Evolutionary conservation across 2,888 invertebrate genomes (phyloP).

Genomic region (Agonum fuliginosum): DNA sequence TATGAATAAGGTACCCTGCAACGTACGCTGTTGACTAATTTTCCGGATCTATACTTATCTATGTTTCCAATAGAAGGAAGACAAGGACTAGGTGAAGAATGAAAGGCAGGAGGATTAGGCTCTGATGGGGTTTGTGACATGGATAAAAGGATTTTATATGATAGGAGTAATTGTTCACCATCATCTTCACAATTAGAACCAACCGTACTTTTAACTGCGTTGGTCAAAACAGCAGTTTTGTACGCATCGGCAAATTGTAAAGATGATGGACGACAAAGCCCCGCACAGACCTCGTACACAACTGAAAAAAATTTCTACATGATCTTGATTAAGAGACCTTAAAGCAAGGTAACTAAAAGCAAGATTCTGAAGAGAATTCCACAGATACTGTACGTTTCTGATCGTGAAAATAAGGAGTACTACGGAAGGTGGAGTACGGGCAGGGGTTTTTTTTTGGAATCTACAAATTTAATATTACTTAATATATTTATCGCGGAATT

Average conservation of each 20-base stretch:
- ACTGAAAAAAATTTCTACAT: slow-evolving; percentile 8
- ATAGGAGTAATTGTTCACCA: slow-evolving; percentile 17
- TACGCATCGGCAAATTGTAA: slow-evolving; percentile 3
- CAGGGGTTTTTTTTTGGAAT: too few relatives aligned
- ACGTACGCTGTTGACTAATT: too few relatives aligned
- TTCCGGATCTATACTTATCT: too few relatives aligned
- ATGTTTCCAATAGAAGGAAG: too few relatives aligned
- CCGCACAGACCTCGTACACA: not conserved
- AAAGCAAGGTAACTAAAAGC: slow-evolving; percentile 7
- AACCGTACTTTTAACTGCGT: not conserved
- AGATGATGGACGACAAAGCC: not conserved
- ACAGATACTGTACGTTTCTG: slow-evolving; percentile 25
- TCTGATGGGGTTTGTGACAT: not conserved
- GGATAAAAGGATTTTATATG: not conserved
- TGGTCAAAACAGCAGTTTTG: not conserved
- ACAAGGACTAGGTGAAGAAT: too few relatives aligned
- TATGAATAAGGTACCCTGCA: too few relatives aligned
- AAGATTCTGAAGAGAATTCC: slow-evolving; percentile 27
- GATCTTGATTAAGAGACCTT: slow-evolving; percentile 21
- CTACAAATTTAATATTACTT: too few relatives aligned
- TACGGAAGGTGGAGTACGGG: too few relatives aligned
- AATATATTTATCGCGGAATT: too few relatives aligned
- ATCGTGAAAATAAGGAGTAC: too few relatives aligned
- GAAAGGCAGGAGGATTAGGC: too few relatives aligned
- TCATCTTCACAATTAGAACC: slow-evolving; percentile 14